These are phyloP conservation scores for Melanogrammus aeglefinus DNA, from an alignment of 2,797 vertebrate species.

Conservation along the genomic window DNA sequence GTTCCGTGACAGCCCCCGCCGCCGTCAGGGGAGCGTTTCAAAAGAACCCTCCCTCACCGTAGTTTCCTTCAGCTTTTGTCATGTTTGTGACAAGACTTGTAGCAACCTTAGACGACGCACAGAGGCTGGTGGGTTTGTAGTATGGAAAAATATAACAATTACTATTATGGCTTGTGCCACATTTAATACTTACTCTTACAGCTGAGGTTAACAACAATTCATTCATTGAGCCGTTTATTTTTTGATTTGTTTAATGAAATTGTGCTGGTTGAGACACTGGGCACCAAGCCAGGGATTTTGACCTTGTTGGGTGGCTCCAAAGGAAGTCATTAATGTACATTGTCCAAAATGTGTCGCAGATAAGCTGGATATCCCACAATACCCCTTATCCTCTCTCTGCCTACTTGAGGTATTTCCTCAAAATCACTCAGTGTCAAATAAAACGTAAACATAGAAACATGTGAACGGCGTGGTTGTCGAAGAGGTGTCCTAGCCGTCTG, in stretches of 20 bases:
- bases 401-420: slow-evolving; percentile 7
- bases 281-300: slow-evolving; percentile 20
- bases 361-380: background rate
- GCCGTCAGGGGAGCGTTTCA: background rate
- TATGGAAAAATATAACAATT: background rate
- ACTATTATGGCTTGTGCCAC: background rate
- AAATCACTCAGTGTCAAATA: background rate
- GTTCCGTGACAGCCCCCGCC: background rate
- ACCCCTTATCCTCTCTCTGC: background rate
- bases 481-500: background rate
- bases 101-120: background rate
- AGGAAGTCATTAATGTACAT: slow-evolving; percentile 28
- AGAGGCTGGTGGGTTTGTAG: background rate
- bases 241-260: background rate
- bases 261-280: background rate
- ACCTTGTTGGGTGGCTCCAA: slow-evolving; percentile 24
- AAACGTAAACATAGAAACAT: background rate
- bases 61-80: background rate
- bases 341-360: slow-evolving; percentile 7
- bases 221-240: background rate
- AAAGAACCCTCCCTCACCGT: background rate
- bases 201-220: background rate
- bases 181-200: background rate
- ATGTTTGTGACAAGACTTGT: background rate
- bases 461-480: background rate